Conservation (phyloP, 2,888 invertebrate genomes). For the Andrena chrysosceles region DNA sequence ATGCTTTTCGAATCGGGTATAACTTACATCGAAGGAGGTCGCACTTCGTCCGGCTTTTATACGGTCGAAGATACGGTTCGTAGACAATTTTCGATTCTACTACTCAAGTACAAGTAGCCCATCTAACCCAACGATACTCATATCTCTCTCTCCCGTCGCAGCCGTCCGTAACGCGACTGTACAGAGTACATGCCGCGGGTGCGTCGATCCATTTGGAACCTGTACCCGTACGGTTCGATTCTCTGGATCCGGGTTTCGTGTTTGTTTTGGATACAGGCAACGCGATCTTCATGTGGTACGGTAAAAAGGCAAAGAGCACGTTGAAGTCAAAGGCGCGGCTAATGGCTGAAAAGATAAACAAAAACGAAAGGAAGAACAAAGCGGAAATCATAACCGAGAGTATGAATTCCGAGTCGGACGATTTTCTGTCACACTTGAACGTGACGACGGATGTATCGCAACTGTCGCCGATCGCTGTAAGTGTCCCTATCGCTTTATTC, state of each 20-base stretch:
- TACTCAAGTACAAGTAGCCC: too few relatives aligned
- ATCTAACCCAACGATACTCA: not conserved
- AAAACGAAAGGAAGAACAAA: conserved; percentile 98
- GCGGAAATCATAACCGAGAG: conserved; percentile 94
- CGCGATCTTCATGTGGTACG: conserved; percentile 96
- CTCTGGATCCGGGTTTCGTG: conserved; percentile 96
- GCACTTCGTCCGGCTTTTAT: conserved; percentile 98
- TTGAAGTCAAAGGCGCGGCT: conserved; percentile 95
- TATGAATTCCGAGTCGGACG: conserved; percentile 92
- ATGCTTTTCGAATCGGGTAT: conserved; percentile 95
- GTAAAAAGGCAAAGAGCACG: conserved; percentile 94
- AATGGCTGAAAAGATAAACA: conserved; percentile 99
- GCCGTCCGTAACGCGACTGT: conserved; percentile 94
- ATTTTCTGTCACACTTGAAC: conserved; percentile 93
- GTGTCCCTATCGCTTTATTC: conserved; percentile 18
- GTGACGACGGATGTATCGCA: conserved; percentile 85
- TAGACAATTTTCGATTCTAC: conserved; percentile 10
- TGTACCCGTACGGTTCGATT: conserved; percentile 89
- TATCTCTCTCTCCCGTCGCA: conserved; percentile 78
- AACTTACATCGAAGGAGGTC: conserved; percentile 98
- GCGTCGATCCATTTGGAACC: conserved; percentile 95
- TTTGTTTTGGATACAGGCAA: conserved; percentile 96
- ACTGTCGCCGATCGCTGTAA: conserved; percentile 85
- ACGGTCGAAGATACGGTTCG: conserved; percentile 96
- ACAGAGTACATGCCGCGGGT: conserved; percentile 95